A percentile compares a stretch with the other conserved stretches of the same genome.
Conservation (phyloP, 1,140 invertebrate species). For the Heliconius congener region DNA sequence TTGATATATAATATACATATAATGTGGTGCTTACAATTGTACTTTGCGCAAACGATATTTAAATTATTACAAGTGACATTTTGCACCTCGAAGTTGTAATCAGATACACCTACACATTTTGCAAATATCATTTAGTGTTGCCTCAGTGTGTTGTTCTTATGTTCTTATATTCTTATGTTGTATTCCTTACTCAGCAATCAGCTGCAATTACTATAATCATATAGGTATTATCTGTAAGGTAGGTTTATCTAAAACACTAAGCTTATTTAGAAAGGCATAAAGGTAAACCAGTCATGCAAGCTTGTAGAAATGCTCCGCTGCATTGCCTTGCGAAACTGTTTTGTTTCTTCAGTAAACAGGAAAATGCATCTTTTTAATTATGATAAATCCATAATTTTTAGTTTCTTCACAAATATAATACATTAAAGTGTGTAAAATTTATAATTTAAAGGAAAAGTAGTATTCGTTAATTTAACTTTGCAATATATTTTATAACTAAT, state of each 20-base stretch:
- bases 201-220: conserved; percentile 1
- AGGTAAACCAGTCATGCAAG: conserved; percentile 42
- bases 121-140: conserved; percentile 19
- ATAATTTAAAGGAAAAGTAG: background rate
- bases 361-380: conserved; percentile 22
- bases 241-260: conserved; percentile 36
- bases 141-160: background rate
- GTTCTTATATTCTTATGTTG: background rate
- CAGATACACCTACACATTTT: conserved; percentile 34
- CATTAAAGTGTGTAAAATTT: background rate
- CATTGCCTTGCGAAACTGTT: conserved; percentile 38
- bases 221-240: conserved; percentile 13
- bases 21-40: conserved; percentile 33
- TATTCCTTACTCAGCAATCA: background rate
- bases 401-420: background rate
- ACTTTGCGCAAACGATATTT: conserved; percentile 41
- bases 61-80: conserved; percentile 43
- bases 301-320: conserved; percentile 31
- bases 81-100: conserved; percentile 31
- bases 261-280: conserved; percentile 41
- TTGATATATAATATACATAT: conserved; percentile 34
- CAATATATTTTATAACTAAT: too few relatives aligned
- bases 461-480: too few relatives aligned
- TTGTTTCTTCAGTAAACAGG: conserved; percentile 40
- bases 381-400: background rate